A percentile compares a stretch with the other conserved stretches of the same genome.
Evolutionary conservation across 2,888 invertebrate species (phyloP).

Genomic region (Lasioglossum villosulum): DNA sequence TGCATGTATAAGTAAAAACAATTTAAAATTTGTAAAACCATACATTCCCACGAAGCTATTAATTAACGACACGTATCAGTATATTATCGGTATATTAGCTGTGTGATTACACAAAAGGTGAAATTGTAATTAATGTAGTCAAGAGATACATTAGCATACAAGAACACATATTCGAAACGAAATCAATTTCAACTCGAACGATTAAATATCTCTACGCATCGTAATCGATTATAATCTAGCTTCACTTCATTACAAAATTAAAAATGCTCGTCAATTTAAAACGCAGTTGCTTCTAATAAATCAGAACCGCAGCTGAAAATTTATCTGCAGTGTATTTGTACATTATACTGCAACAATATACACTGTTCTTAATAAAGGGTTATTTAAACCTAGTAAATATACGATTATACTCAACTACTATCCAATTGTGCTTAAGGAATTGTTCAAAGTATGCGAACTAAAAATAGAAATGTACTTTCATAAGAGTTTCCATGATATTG

Average conservation of each 20-base stretch:
- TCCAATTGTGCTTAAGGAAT: background rate
- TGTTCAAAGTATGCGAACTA: background rate
- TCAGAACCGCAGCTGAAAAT: background rate
- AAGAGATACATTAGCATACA: background rate
- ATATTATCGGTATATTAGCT: background rate
- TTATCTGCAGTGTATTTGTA: background rate
- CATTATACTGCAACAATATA: background rate
- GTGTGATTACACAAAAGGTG: background rate
- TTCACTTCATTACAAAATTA: background rate
- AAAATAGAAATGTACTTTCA: background rate
- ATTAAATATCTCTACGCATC: background rate
- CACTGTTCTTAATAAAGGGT: background rate
- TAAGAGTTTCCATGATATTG: background rate
- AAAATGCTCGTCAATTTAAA: background rate
- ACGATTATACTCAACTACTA: background rate
- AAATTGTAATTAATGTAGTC: background rate
- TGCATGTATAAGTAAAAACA: no score
- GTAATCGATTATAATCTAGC: background rate
- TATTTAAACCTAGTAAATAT: background rate
- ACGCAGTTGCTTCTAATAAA: background rate
- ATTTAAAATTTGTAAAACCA: background rate
- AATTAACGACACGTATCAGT: background rate
- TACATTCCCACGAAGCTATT: background rate
- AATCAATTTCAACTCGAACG: conserved; percentile 35
- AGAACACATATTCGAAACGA: conserved; percentile 8